A percentile compares a stretch with the other conserved stretches of the same genome.
Evolutionary conservation across 2,797 vertebrate genomes (phyloP).

Genomic region (Silurus aristotelis): DNA sequence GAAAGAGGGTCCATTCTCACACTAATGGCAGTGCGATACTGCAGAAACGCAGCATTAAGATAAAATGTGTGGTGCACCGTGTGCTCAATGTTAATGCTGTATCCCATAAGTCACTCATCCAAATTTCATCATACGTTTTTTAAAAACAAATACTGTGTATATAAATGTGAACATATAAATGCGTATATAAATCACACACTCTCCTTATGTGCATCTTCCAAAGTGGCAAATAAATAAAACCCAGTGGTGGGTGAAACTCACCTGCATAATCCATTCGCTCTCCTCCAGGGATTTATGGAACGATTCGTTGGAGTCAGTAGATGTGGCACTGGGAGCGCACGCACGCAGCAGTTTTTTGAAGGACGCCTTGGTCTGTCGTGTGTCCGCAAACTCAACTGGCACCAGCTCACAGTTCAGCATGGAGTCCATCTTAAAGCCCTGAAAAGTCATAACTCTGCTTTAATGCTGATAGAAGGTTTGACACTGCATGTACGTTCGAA

Average conservation of each 20-base stretch:
- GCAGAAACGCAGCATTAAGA: not conserved
- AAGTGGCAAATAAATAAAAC: not conserved
- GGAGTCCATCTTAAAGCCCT: slow-evolving; percentile 93
- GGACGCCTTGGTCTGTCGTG: slow-evolving; percentile 89
- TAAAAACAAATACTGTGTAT: not conserved
- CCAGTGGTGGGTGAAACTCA: slow-evolving; percentile 58
- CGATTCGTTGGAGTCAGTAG: slow-evolving; percentile 84
- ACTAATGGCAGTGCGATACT: slow-evolving; percentile 8
- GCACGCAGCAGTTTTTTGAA: slow-evolving; percentile 96
- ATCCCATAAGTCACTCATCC: not conserved
- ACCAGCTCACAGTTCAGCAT: slow-evolving; percentile 95
- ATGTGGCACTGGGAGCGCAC: slow-evolving; percentile 87
- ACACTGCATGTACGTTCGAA: not conserved
- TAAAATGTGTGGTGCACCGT: not conserved
- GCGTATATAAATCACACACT: not conserved
- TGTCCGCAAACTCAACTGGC: slow-evolving; percentile 92
- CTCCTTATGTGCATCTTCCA: not conserved
- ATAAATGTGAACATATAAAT: not conserved
- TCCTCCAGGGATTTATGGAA: slow-evolving; percentile 93
- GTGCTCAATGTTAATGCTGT: not conserved
- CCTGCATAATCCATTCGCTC: slow-evolving; percentile 96
- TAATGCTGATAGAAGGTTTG: not conserved
- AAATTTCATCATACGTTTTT: not conserved
- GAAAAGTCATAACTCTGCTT: not conserved
- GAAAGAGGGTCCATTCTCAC: slow-evolving; percentile 58